Base-by-base conservation (phyloP, 2,888 invertebrate genomes). In the Augiades crinisus region DNA sequence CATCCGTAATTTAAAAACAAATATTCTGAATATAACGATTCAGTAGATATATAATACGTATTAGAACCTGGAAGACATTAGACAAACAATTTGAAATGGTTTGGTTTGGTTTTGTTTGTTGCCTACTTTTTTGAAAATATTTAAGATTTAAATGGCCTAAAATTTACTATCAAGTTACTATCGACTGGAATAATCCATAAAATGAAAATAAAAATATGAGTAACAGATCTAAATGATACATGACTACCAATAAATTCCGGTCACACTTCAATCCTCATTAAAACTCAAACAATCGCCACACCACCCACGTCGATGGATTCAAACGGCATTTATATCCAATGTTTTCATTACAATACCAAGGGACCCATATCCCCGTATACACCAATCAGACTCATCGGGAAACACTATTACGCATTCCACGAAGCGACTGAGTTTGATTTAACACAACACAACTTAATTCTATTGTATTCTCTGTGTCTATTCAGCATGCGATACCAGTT, bases 361-460 rank as follows among this genome's bases (percentile, higher is more conserved):
- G 44, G 38, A 16, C 51, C 37, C 51, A 37, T 16, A 52, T 44
- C 37, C 37, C 45, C 43, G 31, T 33, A 38, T 27, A 38, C 40
- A 33, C 50, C 50, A 50, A 52, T 52, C 45, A 51, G 36, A 36
- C 37, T 31, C 36, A n/a, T 51, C 19, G 43, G 30, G 17, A 44
- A 36, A 21, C 50, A 44, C 31, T 43, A 55, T 57, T 60, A 60
- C 49, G 57, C 52, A 65, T 65, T 65, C 65, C 53, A 57, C 53
- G 59, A 60, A 61, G 61, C 52, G 56, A 47, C 55, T 40, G 44
- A 56, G 63, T 64, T 63, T 61, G 61, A 62, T 61, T 62, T 61
- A 56, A 63, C 63, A 65, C 64, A 62, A 64, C 63, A 62, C 63
- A 62, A 64, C 63, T 64, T 65, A 64, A 67, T 66, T 67, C 64